A percentile compares a stretch with the other conserved stretches of the same genome.
Evolutionary conservation across 2,888 invertebrate genomes (phyloP).

Genomic region (Mesorhabditis spiculigera): DNA sequence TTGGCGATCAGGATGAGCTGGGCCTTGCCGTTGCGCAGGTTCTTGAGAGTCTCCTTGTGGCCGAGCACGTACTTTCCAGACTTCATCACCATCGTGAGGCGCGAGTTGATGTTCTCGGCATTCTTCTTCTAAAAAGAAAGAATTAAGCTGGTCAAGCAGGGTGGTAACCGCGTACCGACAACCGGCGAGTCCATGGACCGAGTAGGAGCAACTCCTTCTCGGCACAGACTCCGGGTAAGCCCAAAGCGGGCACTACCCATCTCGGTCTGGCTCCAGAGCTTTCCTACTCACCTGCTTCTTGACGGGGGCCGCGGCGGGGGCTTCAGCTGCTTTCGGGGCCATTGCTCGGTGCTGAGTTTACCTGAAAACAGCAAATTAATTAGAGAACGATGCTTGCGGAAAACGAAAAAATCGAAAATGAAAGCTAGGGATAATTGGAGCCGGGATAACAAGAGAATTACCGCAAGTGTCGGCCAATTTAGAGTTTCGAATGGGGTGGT

Average conservation of each 20-base stretch:
- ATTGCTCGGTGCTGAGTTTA: not conserved
- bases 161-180: not conserved
- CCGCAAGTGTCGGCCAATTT: too few relatives aligned
- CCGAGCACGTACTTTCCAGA: slow-evolving; percentile 96
- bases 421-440: too few relatives aligned
- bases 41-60: slow-evolving; percentile 94
- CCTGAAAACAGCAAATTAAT: too few relatives aligned
- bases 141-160: not conserved
- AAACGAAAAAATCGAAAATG: too few relatives aligned
- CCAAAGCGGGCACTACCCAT: slow-evolving; percentile 14
- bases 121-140: slow-evolving; percentile 76
- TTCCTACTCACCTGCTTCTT: slow-evolving; percentile 28
- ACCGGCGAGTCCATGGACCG: not conserved
- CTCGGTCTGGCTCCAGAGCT: slow-evolving; percentile 17
- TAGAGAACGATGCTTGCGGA: too few relatives aligned
- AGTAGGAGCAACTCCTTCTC: slow-evolving; percentile 25
- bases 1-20: slow-evolving; percentile 97
- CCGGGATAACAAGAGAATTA: too few relatives aligned
- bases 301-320: slow-evolving; percentile 13
- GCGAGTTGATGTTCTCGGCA: slow-evolving; percentile 96
- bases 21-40: slow-evolving; percentile 95
- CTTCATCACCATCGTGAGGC: slow-evolving; percentile 97
- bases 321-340: not conserved
- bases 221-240: slow-evolving; percentile 22
- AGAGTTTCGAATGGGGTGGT: too few relatives aligned